Evolutionary conservation across 2,113 vertebrate species (phyloP).

Genomic region (Guaruba guarouba): DNA sequence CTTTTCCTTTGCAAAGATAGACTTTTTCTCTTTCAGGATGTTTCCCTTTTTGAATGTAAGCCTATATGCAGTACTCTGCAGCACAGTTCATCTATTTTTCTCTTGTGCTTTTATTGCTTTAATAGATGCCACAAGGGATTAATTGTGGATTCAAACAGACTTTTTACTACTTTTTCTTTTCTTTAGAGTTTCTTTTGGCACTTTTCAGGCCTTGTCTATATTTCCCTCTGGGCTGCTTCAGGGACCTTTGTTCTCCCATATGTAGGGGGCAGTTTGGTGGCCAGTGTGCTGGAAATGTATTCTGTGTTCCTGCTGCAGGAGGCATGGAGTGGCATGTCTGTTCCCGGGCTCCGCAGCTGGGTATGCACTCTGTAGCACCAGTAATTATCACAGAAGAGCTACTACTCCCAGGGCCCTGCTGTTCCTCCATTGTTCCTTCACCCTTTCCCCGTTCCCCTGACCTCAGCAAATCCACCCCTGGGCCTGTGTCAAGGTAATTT

Average conservation of each 20-base stretch:
- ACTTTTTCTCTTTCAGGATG: not conserved
- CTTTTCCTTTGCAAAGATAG: not conserved
- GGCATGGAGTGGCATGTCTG: not conserved
- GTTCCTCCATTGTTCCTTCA: not conserved
- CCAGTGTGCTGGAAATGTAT: not conserved
- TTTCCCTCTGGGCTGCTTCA: not conserved
- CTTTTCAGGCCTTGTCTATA: not conserved
- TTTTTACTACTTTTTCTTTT: not conserved
- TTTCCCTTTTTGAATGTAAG: not conserved
- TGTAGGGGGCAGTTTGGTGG: not conserved
- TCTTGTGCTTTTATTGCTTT: not conserved
- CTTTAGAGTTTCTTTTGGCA: not conserved
- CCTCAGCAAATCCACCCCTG: not conserved
- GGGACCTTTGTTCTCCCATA: not conserved
- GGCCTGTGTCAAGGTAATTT: not conserved
- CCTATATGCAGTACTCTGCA: not conserved
- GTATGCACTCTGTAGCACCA: rapidly evolving
- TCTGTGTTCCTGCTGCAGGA: not conserved
- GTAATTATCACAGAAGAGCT: not conserved
- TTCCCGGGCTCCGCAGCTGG: not conserved
- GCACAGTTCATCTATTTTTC: not conserved
- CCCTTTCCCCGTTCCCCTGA: not conserved
- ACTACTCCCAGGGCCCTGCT: not conserved
- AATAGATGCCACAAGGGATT: not conserved
- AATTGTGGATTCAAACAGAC: not conserved